Conservation (phyloP, 2,888 invertebrate species). For the Falcaria lacertinaria region DNA sequence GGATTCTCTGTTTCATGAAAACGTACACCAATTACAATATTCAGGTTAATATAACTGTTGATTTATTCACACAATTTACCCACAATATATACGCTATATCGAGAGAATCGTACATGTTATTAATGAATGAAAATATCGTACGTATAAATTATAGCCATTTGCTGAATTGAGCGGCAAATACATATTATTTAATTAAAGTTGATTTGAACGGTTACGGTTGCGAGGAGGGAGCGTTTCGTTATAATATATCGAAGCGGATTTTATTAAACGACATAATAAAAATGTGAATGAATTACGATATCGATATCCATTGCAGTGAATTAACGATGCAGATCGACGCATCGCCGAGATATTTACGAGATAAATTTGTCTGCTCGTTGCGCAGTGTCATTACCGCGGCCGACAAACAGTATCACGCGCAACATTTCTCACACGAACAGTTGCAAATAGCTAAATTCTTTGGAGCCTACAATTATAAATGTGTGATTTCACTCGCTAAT, state of each 20-base stretch:
- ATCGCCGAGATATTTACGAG: constrained; percentile 69
- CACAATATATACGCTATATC: neutral
- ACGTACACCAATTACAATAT: constrained; percentile 7
- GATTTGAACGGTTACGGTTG: constrained; percentile 7
- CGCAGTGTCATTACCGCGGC: constrained; percentile 61
- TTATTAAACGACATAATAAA: constrained; percentile 56
- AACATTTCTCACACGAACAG: constrained; percentile 67
- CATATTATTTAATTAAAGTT: constrained; percentile 15
- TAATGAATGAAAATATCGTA: neutral
- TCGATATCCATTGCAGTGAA: constrained; percentile 62
- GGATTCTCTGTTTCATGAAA: constrained; percentile 16
- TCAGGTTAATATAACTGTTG: constrained; percentile 2
- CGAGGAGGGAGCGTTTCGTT: constrained; percentile 9
- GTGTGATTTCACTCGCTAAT: constrained; percentile 40
- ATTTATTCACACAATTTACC: neutral
- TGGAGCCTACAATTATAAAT: constrained; percentile 38
- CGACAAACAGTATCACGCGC: constrained; percentile 61
- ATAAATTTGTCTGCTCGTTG: constrained; percentile 68
- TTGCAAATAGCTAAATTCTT: constrained; percentile 66
- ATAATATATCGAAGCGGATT: constrained; percentile 21
- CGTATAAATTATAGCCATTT: neutral
- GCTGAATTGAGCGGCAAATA: constrained; percentile 1
- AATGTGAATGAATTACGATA: constrained; percentile 63
- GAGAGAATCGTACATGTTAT: neutral
- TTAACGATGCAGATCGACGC: constrained; percentile 68